phyloP scores from a whole-genome alignment of 2,888 invertebrate species.

The Stenurella melanura region DNA sequence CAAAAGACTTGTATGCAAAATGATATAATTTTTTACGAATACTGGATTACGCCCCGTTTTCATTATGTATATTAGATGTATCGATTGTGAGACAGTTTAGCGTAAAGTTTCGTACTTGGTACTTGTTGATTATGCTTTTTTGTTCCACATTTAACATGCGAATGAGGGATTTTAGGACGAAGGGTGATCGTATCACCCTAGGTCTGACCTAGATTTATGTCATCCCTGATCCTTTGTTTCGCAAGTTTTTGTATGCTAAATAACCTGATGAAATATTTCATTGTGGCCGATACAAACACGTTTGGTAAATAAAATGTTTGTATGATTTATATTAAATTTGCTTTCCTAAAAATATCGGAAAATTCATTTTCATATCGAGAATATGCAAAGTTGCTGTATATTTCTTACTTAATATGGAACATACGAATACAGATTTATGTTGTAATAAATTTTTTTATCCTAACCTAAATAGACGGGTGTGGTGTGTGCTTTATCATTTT shows the following conservation, averaged over 20 bases:
- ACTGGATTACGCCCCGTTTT: conserved; percentile 11
- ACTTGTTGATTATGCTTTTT: conserved; percentile 28
- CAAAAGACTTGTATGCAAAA: neutral
- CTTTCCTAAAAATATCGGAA: too few relatives aligned
- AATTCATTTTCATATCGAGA: too few relatives aligned
- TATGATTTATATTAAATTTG: too few relatives aligned
- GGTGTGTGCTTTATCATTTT: too few relatives aligned
- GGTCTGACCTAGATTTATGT: conserved; percentile 16
- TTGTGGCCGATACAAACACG: neutral
- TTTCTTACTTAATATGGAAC: too few relatives aligned
- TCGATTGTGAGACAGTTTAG: conserved; percentile 7
- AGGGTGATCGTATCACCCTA: neutral
- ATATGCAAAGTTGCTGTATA: too few relatives aligned
- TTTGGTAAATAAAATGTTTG: neutral
- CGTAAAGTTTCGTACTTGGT: conserved; percentile 35
- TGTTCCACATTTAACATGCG: conserved; percentile 37
- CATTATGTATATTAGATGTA: conserved; percentile 21
- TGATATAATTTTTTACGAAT: neutral
- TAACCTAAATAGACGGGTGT: too few relatives aligned
- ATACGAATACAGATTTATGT: too few relatives aligned
- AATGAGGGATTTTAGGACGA: conserved; percentile 7
- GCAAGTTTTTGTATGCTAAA: neutral
- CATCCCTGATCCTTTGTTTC: neutral
- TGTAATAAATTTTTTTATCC: too few relatives aligned
- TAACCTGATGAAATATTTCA: neutral